These are phyloP conservation scores for Anthopleura sola DNA, from an alignment of 64 coral and sea anemone species.

Conservation along the genomic window DNA sequence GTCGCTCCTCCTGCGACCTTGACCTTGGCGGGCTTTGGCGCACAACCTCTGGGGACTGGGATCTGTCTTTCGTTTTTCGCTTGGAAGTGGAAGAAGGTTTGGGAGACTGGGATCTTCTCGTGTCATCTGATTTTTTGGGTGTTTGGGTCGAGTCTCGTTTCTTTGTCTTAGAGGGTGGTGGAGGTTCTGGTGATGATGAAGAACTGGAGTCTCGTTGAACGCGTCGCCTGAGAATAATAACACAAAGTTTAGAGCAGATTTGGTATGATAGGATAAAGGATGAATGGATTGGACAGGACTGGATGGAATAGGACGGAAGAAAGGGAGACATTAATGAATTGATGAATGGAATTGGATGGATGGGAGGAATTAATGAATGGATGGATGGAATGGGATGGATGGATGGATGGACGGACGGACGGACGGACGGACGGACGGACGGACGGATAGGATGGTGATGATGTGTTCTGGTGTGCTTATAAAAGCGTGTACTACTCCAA, in stretches of 20 bases:
- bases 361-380: too few species aligned
- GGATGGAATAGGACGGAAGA: too few species aligned
- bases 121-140: not conserved
- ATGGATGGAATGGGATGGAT: too few species aligned
- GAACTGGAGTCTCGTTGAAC: constrained; percentile 30
- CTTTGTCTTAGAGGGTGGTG: not conserved
- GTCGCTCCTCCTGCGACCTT: constrained; percentile 23
- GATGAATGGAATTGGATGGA: too few species aligned
- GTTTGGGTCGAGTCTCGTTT: constrained; percentile 6
- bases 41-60: not conserved
- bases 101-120: not conserved
- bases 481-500: too few species aligned
- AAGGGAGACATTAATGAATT: too few species aligned
- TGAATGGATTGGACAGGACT: not conserved
- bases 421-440: too few species aligned
- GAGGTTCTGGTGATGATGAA: constrained; percentile 7
- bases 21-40: not conserved
- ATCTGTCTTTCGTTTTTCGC: constrained; percentile 2
- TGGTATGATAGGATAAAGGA: not conserved
- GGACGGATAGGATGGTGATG: too few species aligned
- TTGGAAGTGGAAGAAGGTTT: not conserved
- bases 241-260: not conserved
- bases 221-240: not conserved
- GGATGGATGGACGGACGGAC: too few species aligned
- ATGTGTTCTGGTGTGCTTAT: too few species aligned